A percentile compares a stretch with the other conserved stretches of the same genome.
phyloP scores from a whole-genome alignment of 2,888 invertebrate genomes.

The Leptothorax acervorum region DNA sequence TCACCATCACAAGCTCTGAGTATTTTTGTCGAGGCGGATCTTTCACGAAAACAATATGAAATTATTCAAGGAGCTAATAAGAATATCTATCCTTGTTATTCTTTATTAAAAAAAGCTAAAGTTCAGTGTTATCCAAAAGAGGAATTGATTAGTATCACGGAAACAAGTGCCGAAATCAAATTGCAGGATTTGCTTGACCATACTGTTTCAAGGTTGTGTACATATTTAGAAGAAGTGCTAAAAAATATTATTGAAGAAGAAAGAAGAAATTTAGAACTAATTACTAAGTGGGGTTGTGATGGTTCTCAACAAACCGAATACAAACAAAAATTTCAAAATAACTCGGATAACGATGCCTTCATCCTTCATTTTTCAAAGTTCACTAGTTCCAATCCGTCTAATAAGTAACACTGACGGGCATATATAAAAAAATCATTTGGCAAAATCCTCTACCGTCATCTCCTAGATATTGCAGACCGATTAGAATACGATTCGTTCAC shows the following conservation, averaged over 20 bases:
- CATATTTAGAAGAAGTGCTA: slow-evolving; percentile 22
- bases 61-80: too few relatives aligned
- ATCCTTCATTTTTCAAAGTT: slow-evolving; percentile 11
- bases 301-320: slow-evolving; percentile 23
- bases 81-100: too few relatives aligned
- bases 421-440: slow-evolving; percentile 26
- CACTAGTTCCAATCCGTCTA: slow-evolving; percentile 11
- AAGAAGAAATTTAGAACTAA: slow-evolving; percentile 26
- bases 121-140: not conserved
- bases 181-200: slow-evolving; percentile 37
- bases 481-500: slow-evolving; percentile 17
- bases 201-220: slow-evolving; percentile 26
- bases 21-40: too few relatives aligned
- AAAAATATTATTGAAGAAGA: slow-evolving; percentile 15
- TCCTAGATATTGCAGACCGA: slow-evolving; percentile 28
- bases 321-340: slow-evolving; percentile 26
- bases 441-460: slow-evolving; percentile 23
- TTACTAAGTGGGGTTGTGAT: slow-evolving; percentile 47
- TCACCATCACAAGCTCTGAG: too few relatives aligned
- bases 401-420: not conserved
- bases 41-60: too few relatives aligned
- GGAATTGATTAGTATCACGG: slow-evolving; percentile 6
- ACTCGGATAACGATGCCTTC: not conserved
- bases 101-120: too few relatives aligned
- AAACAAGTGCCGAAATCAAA: slow-evolving; percentile 11